Percentiles rank a stretch among this genome's conserved stretches.
Evolutionary conservation across 2,113 vertebrate species (phyloP).

Genomic region (Heterotis niloticus): DNA sequence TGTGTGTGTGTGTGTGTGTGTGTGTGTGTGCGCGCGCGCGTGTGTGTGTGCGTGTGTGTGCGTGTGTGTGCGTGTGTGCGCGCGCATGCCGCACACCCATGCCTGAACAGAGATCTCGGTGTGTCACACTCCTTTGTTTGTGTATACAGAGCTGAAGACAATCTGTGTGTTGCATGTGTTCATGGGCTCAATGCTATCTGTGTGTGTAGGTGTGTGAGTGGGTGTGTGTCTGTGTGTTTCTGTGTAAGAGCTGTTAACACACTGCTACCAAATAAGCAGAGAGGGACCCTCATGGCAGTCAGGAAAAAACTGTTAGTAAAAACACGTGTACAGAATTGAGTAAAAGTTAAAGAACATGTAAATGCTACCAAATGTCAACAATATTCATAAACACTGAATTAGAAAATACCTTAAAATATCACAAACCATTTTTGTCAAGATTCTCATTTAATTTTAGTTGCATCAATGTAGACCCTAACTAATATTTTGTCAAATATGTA

Average conservation of each 20-base stretch:
- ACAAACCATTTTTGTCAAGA: not conserved
- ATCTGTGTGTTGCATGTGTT: not conserved
- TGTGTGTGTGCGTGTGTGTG: slow-evolving; percentile 23
- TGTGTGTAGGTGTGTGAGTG: slow-evolving; percentile 13
- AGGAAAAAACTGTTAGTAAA: not conserved
- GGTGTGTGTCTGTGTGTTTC: slow-evolving; percentile 13
- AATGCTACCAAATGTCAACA: not conserved
- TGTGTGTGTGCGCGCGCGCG: slow-evolving; percentile 26
- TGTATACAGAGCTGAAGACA: not conserved
- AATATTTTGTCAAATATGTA: not conserved
- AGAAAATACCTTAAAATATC: not conserved
- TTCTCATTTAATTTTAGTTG: not conserved
- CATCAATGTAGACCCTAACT: not conserved
- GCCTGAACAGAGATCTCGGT: not conserved
- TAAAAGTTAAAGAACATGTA: no score
- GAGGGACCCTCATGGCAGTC: slow-evolving; percentile 20
- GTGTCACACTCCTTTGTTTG: not conserved
- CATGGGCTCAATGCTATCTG: slow-evolving; percentile 3
- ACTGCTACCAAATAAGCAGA: slow-evolving; percentile 37
- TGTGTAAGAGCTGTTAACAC: slow-evolving; percentile 26
- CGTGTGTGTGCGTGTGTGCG: slow-evolving; percentile 21
- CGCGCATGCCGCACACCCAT: not conserved
- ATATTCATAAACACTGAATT: not conserved
- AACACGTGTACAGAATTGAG: not conserved
- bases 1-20: slow-evolving; percentile 26